Evolutionary conservation across 2,797 vertebrate genomes (phyloP), one percentile per base, ranked within the genome.

Genomic region (Hydrocynus forskahlii): DNA sequence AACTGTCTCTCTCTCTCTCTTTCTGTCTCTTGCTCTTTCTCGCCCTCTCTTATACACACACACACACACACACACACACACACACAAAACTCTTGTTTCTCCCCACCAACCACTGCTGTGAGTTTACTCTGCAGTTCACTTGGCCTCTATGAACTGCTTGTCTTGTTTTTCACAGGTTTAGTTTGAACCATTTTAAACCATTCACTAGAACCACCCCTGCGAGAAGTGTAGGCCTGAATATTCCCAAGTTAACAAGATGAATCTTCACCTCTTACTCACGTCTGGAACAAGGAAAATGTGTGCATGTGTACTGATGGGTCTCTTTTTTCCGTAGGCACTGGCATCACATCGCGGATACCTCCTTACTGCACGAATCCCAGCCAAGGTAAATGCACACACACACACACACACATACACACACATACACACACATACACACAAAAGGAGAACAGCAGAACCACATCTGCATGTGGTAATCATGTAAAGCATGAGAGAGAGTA

Each of bases 321-420:
- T 81, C 0, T 64, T 0, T 21, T 10, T 79, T 84, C 86, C 79
- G 12, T 81, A 96, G 96, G 94, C 95, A 43, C 88, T 96, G 29
- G 94, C 95, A n/a, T 94, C 95, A 85, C 95, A 95, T 87, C 94
- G 96, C 0, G 94, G 93, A 52, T 96, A 96, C 90, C 92, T 96
- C 1, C 84, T 96, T 80, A 93, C 94, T 0, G 93, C 95, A 7
- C 92, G 96, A 54, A 92, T 96, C 87, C 95, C 96, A 73, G 93
- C 93, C 87, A 96, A 96, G 95, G 96, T 96, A 92, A 92, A 73
- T 40, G 54, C 78, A 72, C 25, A 54, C 38, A 45, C 66, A 16
- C 62, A 1, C 14, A 5, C 14, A 4, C 1, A 5, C 17, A 43
- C 40, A 43, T 43, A 43, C 40, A 43, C n/a, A n/a, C n/a, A n/a